phyloP scores from a whole-genome alignment of 1,140 invertebrate genomes.

The Aphelenchoides fujianensis region DNA sequence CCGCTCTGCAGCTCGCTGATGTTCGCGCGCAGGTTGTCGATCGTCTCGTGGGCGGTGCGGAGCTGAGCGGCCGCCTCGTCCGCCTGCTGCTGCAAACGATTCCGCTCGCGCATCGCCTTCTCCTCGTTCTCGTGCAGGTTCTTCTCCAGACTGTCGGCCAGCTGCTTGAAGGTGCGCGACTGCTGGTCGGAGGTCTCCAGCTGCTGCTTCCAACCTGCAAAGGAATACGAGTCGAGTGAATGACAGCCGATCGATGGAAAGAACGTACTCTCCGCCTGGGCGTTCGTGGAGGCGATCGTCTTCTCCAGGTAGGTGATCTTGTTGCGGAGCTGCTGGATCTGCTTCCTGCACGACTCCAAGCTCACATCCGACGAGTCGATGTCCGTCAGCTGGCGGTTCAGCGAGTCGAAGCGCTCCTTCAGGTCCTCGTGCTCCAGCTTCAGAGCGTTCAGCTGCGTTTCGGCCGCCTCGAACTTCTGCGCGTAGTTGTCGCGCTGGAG shows the following conservation, averaged over 20 bases:
- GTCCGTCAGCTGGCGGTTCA: constrained; percentile 12
- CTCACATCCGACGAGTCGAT: constrained; percentile 11
- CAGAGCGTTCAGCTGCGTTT: neutral
- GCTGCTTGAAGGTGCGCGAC: neutral
- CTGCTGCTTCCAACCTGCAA: constrained; percentile 8
- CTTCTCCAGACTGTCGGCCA: neutral
- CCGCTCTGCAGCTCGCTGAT: neutral
- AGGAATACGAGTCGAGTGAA: neutral
- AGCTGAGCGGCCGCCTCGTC: neutral
- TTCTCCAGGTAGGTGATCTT: constrained; percentile 12
- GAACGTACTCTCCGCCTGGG: neutral
- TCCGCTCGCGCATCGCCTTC: constrained; percentile 1
- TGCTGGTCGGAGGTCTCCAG: neutral
- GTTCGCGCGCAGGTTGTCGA: neutral
- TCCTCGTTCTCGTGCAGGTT: constrained; percentile 17
- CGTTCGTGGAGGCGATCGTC: neutral
- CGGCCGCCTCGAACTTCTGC: neutral
- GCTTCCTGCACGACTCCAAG: constrained; percentile 11
- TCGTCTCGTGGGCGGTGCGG: neutral
- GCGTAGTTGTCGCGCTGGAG: neutral
- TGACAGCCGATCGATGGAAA: neutral
- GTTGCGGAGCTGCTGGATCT: constrained; percentile 21
- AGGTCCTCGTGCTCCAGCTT: neutral
- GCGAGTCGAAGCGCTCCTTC: neutral
- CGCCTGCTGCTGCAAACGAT: neutral